Evolutionary conservation across 1,140 invertebrate genomes (phyloP).

Genomic region (Amyelois transitella): DNA sequence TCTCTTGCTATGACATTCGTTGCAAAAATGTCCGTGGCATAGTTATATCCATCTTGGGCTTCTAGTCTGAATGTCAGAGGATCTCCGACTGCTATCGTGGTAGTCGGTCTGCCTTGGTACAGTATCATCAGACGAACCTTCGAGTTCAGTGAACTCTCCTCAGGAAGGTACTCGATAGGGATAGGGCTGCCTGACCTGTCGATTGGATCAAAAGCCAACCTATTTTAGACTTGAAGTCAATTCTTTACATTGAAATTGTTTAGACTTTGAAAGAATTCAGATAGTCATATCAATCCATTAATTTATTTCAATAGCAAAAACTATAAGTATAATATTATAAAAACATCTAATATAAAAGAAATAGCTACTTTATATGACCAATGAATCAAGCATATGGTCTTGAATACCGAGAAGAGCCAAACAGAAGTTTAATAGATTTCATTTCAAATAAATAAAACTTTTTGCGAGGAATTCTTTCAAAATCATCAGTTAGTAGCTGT

Average conservation of each 20-base stretch:
- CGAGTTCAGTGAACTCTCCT: slow-evolving; percentile 91
- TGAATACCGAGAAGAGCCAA: too few relatives aligned
- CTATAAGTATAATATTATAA: too few relatives aligned
- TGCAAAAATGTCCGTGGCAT: slow-evolving; percentile 92
- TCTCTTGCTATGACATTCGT: slow-evolving; percentile 95
- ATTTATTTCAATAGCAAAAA: too few relatives aligned
- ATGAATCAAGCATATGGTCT: too few relatives aligned
- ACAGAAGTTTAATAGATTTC: not conserved
- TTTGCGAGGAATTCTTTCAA: slow-evolving; percentile 50
- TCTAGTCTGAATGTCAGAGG: slow-evolving; percentile 92
- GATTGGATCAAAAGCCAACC: slow-evolving; percentile 56
- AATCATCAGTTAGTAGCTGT: slow-evolving; percentile 71
- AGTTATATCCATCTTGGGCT: slow-evolving; percentile 92
- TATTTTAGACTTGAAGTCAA: slow-evolving; percentile 60
- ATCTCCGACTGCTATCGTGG: slow-evolving; percentile 95
- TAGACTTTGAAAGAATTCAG: slow-evolving; percentile 58
- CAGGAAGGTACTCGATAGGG: slow-evolving; percentile 92
- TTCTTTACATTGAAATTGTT: slow-evolving; percentile 13
- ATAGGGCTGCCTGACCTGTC: slow-evolving; percentile 90
- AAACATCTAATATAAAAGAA: too few relatives aligned
- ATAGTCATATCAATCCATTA: not conserved
- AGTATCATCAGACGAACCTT: slow-evolving; percentile 89
- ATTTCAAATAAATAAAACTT: not conserved
- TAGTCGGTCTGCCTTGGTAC: slow-evolving; percentile 92
- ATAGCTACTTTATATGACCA: too few relatives aligned